These are phyloP conservation scores for Epizoanthus rinbou DNA, from an alignment of 92 coral and sea anemone genomes.

Conservation along the genomic window DNA sequence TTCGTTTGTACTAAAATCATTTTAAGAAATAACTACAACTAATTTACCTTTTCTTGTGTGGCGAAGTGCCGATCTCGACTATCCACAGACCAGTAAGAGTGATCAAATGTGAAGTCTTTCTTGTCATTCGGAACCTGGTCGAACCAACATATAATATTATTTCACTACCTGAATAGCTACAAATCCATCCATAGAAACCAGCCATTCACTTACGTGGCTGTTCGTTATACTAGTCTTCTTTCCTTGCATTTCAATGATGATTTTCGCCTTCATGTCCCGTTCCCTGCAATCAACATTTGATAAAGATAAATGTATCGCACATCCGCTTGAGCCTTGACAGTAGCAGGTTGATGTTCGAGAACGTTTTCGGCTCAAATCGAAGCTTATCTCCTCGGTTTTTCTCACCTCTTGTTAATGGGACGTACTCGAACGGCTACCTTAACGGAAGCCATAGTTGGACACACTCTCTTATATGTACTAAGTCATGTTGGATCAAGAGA, in stretches of 20 bases:
- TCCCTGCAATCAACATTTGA: conserved; percentile 73
- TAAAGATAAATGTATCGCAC: conserved; percentile 4
- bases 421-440: conserved; percentile 99
- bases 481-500: conserved; percentile 54
- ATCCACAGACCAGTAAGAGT: conserved; percentile 96
- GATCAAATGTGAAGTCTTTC: conserved; percentile 92
- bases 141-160: not conserved
- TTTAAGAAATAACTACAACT: conserved; percentile 7
- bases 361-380: conserved; percentile 1
- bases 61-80: conserved; percentile 94
- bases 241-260: conserved; percentile 92
- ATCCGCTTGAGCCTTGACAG: not conserved
- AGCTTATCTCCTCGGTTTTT: conserved; percentile 37
- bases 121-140: conserved; percentile 67
- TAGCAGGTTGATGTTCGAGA: not conserved
- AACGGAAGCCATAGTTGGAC: conserved; percentile 90
- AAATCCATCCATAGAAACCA: not conserved
- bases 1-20: not conserved
- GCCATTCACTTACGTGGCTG: conserved; percentile 66
- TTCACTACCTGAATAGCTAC: not conserved
- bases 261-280: conserved; percentile 92
- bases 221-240: conserved; percentile 87
- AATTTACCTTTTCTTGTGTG: conserved; percentile 90
- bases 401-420: conserved; percentile 95
- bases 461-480: conserved; percentile 40